Base-by-base conservation (phyloP, 2,113 vertebrate species). In the Spermophilus dauricus region DNA sequence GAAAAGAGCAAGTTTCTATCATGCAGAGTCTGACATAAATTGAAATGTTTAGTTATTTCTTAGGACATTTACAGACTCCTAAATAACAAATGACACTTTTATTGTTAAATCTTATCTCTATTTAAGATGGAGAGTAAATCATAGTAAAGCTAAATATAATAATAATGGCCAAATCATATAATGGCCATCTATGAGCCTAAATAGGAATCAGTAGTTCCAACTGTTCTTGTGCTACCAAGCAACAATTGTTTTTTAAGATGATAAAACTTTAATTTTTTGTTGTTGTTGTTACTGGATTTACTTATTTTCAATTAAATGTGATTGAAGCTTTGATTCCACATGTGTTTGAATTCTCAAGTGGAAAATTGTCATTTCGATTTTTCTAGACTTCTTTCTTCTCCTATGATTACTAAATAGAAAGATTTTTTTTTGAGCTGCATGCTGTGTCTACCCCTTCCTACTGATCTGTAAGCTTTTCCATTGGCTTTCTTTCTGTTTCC, bases 401-500 rank as follows among this genome's bases (percentile, higher is more conserved):
- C 56, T 85, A 2, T 83, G 87, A 11, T 81, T 58, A 96, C 42
- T 89, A 89, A 97, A 2, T 72, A 95, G 96, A 97, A 83, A 94
- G 96, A 48, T 83, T 97, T 97, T 95, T 95, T 37, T 24, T 95
- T 97, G 97, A 97, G 97, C 95, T 98, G 98, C 98, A 99, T 99
- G 99, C 98, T 95, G 37, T 98, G 87, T 67, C 97, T 98, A 0
- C 53, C 94, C 98, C 98, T 98, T 98, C 98, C 97, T 98, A 98
- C 95, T 99, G 98, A 99, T 98, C 98, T 99, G 97, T 99, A 98
- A 99, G 98, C 98, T 99, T 98, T 99, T 99, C 99, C 99, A 99
- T 99, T 99, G 99, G 99, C 99, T 99, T 98, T 99, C 99, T 99
- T 98, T 99, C 99, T 99, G 98, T 99, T 99, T 99, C 99, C 99